Evolutionary conservation across 1,140 invertebrate species (phyloP), one percentile per base, ranked within the genome.

Genomic region (Ostrea edulis): DNA sequence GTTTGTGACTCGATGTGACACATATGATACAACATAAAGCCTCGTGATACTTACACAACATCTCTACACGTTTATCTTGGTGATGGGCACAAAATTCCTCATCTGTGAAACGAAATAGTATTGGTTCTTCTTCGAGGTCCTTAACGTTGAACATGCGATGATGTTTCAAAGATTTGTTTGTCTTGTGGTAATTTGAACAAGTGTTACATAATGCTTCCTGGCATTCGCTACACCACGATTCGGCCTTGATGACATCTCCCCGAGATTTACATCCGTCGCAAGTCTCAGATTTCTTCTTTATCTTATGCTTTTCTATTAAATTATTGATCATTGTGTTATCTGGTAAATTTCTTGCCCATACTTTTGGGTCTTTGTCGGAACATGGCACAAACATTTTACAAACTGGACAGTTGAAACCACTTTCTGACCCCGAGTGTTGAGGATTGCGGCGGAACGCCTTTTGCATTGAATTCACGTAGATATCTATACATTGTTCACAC

Each of bases 191-290:
- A n/a, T 22, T 82, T 12, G 68, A 52, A 85, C 88, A 89, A 0
- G 54, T 29, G 5, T 85, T 65, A 55, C 88, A 89, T 11, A 89
- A 82, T 0, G 83, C 86, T 65, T 89, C 88, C 0, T 85, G 85
- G 52, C 88, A 89, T 51, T 89, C 86, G 52, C 86, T 87, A 35
- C 88, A 89, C 88, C 88, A 89, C 1, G 88, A 87, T 8, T 25
- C 53, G 3, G 88, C 82, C 8, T 86, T 86, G 0, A 53, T 35
- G 9, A 62, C 68, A 8, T 51, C 65, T 4, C 86, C 55, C 0
- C 83, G 68, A 8, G 85, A 35, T 14, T 77, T 82, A 65, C 88
- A 89, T 14, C 85, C 85, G 20, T 62, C 62, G n/a, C 88, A 89
- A 7, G 5, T 85, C 7, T 84, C 58, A 8, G 82, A 58, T 62